Conservation (phyloP, 1,140 invertebrate species). For the Diachasma alloeum region DNA sequence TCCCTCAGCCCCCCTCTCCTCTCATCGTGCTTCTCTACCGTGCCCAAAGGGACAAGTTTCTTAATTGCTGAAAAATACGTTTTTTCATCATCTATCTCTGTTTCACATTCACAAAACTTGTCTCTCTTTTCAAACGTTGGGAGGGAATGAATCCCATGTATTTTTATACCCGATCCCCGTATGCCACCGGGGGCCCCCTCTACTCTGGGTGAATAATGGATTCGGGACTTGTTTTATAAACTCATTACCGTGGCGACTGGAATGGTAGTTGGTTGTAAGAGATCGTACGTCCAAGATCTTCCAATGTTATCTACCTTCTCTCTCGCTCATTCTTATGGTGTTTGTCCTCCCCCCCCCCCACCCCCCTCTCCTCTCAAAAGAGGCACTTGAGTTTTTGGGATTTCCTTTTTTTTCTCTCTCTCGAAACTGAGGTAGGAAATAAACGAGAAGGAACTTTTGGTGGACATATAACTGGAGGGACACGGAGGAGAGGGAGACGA, state of each 20-base stretch:
- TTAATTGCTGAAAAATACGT: slow-evolving; percentile 6
- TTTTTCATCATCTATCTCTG: slow-evolving; percentile 5
- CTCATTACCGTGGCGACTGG: slow-evolving; percentile 37
- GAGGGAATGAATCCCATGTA: slow-evolving; percentile 22
- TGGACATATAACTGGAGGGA: slow-evolving; percentile 17
- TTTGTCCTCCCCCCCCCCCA: not conserved
- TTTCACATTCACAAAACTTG: slow-evolving; percentile 2
- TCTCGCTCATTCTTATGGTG: slow-evolving; percentile 8
- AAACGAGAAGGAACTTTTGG: slow-evolving; percentile 22
- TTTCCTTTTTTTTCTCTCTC: not conserved
- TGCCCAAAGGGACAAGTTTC: slow-evolving; percentile 13
- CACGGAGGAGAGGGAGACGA: not conserved
- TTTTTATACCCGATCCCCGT: slow-evolving; percentile 35
- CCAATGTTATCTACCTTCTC: slow-evolving; percentile 28
- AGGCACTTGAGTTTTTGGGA: not conserved
- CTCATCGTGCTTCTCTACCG: not conserved
- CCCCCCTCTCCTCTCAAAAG: not conserved
- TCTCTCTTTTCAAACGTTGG: slow-evolving; percentile 5
- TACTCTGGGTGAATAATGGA: slow-evolving; percentile 36
- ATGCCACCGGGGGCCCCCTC: slow-evolving; percentile 27
- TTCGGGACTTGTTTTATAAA: slow-evolving; percentile 40
- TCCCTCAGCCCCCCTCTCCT: not conserved
- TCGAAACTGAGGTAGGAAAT: not conserved
- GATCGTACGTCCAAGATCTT: slow-evolving; percentile 36
- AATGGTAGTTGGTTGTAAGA: slow-evolving; percentile 40